Base-by-base conservation (phyloP, 2,888 invertebrate species). In the Oligia strigilis region DNA sequence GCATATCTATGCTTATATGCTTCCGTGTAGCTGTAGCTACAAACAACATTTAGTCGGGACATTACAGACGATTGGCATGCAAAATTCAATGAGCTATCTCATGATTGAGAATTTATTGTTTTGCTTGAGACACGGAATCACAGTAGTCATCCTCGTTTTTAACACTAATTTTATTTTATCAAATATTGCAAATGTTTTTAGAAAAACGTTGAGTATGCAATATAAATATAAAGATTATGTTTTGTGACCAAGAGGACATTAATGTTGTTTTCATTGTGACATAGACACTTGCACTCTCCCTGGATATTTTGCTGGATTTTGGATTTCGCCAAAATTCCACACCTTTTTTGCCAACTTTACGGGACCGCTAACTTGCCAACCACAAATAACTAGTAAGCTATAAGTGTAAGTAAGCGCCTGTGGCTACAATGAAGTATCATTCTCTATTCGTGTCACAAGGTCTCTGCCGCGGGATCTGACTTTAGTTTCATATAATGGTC, bases 401-500 rank as follows among this genome's bases (percentile, higher is more conserved):
- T 81, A 81, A 86, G 88, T 86, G 77, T 84, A 87, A 86, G 87
- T 89, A 90, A 91, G 88, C 89, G 85, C 87, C 91, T 89, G 86
- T 84, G 88, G 90, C 88, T 80, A 86, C 86, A 90, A 89, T 90
- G 88, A 91, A 89, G 89, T 92, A 93, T 94, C 88, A 93, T 93
- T 93, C 92, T 85, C 87, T 87, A 94, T 91, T 91, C 91, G 91
- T 95, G 95, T 93, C 94, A 94, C 86, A 90, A 85, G 85, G 85
- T 86, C 85, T 85, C 64, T 80, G 85, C 80, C 80, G 80, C 77
- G 77, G 86, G 86, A 83, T 77, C 55, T 64, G 17, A 60, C 66
- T 67, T 85, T 82, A 82, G 86, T 85, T 85, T 78, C 72, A 69
- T 77, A 62, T 49, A 69, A 69, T 77, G 43, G 36, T 62, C 43